A percentile compares a stretch with the other conserved stretches of the same genome.
Evolutionary conservation across 2,113 vertebrate genomes (phyloP).

Genomic region (Psittacus erithacus): DNA sequence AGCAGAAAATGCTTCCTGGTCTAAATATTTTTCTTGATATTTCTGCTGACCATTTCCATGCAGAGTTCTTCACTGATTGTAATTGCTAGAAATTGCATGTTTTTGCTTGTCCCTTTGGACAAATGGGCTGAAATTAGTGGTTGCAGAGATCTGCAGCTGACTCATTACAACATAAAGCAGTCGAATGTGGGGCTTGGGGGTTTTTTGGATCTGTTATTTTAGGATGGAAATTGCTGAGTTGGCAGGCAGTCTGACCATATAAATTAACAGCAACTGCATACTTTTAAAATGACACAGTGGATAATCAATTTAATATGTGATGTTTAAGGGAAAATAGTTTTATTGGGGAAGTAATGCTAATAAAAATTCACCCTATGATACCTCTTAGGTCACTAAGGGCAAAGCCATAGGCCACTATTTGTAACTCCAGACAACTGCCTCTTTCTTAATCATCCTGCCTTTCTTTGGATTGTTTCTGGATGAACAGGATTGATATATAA

Average conservation of each 20-base stretch:
- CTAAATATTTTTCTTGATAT: background rate
- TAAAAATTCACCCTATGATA: constrained; percentile 3
- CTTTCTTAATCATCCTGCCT: constrained; percentile 32
- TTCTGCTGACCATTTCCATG: constrained; percentile 40
- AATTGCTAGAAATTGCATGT: constrained; percentile 67
- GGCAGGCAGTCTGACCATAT: constrained; percentile 41
- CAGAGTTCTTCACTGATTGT: constrained; percentile 54
- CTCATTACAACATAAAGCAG: constrained; percentile 55
- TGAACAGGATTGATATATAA: background rate
- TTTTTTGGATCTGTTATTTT: constrained; percentile 62
- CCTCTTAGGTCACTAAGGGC: constrained; percentile 39
- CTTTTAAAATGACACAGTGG: constrained; percentile 66
- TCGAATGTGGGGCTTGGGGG: background rate
- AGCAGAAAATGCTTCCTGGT: background rate
- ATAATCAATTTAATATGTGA: constrained; percentile 68
- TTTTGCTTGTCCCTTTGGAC: constrained; percentile 61
- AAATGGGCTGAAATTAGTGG: constrained; percentile 66
- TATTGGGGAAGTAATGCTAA: constrained; percentile 39
- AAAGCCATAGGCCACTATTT: background rate
- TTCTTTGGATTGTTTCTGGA: constrained; percentile 29
- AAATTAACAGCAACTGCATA: constrained; percentile 64
- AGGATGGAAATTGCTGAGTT: constrained; percentile 66
- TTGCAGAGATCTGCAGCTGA: constrained; percentile 61
- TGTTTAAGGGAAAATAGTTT: constrained; percentile 54
- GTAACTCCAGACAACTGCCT: background rate